Base-by-base conservation (phyloP, 2,797 vertebrate genomes). In the Periparus ater region DNA sequence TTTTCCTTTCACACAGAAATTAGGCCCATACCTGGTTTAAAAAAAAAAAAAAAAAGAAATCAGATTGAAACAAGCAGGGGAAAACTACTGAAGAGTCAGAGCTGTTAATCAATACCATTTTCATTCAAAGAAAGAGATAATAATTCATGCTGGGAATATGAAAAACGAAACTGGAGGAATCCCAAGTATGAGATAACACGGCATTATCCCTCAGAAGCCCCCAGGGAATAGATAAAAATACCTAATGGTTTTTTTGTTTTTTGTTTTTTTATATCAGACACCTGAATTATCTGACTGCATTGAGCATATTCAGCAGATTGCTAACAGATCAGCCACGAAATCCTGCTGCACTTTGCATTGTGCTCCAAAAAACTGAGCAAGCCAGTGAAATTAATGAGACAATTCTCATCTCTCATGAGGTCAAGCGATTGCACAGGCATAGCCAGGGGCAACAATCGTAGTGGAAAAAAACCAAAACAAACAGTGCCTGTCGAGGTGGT, bases 391-490 rank as follows among this genome's bases (percentile, higher is more conserved):
- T 92, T 50, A 94, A 89, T 76, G 80, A 86, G 83, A 81, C 88
- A 65, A 47, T 88, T 92, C 88, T 78, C 88, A 88, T 88, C 73
- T 76, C 80, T 82, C 67, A 40, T 74, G 88, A 96, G 95, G 94
- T 94, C 91, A 67, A 63, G 34, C 34, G 25, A 70, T 85, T 90
- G 88, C 70, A 55, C 8, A 65, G 95, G 74, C 83, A 71, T 84
- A 89, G 96, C 88, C 86, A 82, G 88, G 15, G 54, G 95, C 82
- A 67, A 68, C 11, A 48, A 23, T 75, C 81, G 18, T 67, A 73
- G 82, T 89, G 91, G 83, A 93, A 96, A 92, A 92, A 92, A 85
- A 42, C 0, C 83, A 81, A 94, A 90, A 51, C 91, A 93, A 88
- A 83, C 85, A 66, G 70, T 53, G 38, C 83, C 74, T 86, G 85